Conservation (phyloP, 2,888 invertebrate species). For the Pelosia muscerda region DNA sequence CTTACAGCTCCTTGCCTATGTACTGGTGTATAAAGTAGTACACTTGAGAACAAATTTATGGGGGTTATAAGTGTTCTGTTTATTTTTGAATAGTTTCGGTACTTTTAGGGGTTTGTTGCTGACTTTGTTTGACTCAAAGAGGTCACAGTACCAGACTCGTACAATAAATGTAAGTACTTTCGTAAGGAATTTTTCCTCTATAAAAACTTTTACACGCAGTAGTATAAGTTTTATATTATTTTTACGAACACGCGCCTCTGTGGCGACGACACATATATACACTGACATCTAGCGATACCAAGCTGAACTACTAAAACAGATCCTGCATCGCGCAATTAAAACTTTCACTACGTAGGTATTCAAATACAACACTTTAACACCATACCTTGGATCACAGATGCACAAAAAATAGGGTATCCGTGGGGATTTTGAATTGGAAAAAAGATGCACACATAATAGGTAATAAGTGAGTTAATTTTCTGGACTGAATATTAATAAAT, state of each 20-base stretch:
- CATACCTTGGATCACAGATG: no score
- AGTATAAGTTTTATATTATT: conserved; percentile 4
- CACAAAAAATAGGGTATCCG: no score
- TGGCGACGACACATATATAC: not conserved
- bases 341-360: not conserved
- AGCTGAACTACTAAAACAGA: not conserved
- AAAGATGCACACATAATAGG: no score
- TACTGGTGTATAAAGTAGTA: conserved; percentile 27
- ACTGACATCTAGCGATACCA: not conserved
- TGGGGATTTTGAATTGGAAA: no score
- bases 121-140: not conserved
- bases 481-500: no score
- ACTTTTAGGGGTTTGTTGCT: not conserved
- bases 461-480: no score
- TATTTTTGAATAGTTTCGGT: conserved; percentile 13
- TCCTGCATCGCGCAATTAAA: not conserved
- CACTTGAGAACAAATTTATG: conserved; percentile 41
- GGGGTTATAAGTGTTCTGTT: conserved; percentile 13
- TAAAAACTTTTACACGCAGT: conserved; percentile 1
- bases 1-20: conserved; percentile 14
- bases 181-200: not conserved
- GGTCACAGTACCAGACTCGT: not conserved
- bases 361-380: no score
- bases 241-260: not conserved
- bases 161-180: not conserved